Evolutionary conservation across 2,888 invertebrate species (phyloP).

Genomic region (Synergus umbraculus): DNA sequence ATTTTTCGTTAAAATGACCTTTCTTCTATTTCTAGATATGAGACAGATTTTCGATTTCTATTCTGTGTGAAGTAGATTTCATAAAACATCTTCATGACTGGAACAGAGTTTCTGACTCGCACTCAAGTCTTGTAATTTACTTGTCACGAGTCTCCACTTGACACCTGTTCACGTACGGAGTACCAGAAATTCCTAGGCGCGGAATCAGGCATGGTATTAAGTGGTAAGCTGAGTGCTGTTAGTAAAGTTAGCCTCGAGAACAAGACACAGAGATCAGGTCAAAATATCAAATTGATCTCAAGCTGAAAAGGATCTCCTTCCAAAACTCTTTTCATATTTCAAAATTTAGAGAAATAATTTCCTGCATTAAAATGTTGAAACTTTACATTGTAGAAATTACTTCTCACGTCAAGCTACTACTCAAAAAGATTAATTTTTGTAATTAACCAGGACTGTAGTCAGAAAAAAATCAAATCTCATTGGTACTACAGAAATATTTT

Average conservation of each 20-base stretch:
- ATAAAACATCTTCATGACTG: neutral
- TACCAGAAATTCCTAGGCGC: constrained; percentile 22
- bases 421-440: neutral
- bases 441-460: too few species aligned
- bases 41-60: neutral
- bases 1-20: neutral
- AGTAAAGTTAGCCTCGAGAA: constrained; percentile 73
- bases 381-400: neutral
- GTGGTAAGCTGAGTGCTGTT: constrained; percentile 77
- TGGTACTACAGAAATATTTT: too few species aligned
- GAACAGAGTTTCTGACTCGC: neutral
- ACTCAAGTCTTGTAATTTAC: constrained; percentile 10
- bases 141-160: constrained; percentile 24
- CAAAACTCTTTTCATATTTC: neutral
- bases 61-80: neutral
- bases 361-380: neutral
- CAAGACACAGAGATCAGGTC: neutral
- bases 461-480: too few species aligned
- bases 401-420: neutral
- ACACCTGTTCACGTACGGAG: constrained; percentile 26
- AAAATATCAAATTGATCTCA: neutral
- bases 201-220: neutral
- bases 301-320: neutral
- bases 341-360: neutral
- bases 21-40: neutral